These are phyloP conservation scores for Philopotamus ludificatus DNA, from an alignment of 1,140 invertebrate genomes.

Conservation along the genomic window DNA sequence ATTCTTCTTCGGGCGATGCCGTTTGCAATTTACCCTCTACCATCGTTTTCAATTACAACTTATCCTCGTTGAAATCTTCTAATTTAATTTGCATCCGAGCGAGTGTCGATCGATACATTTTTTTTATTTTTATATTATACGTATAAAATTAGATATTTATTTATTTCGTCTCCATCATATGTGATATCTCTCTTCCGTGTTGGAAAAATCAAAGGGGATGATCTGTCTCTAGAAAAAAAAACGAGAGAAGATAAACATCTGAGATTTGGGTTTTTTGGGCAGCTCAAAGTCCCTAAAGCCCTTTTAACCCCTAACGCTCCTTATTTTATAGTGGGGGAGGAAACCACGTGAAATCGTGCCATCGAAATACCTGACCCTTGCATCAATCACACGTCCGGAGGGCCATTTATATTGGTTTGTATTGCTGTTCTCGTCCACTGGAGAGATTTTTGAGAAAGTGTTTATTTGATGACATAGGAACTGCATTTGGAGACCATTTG, in stretches of 20 bases:
- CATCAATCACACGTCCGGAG: conserved; percentile 40
- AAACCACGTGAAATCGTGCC: conserved; percentile 15
- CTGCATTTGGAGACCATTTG: conserved; percentile 36
- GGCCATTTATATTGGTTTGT: conserved; percentile 42
- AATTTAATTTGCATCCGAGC: conserved; percentile 40
- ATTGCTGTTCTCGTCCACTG: conserved; percentile 24
- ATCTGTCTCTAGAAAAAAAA: not conserved
- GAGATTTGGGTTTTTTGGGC: conserved; percentile 21
- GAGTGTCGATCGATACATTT: no score
- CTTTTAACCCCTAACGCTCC: conserved; percentile 33
- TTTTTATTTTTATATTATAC: no score
- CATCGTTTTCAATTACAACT: conserved; percentile 32
- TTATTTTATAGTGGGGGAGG: conserved; percentile 30
- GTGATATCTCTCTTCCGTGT: no score
- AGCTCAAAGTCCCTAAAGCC: conserved; percentile 32
- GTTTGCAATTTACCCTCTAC: conserved; percentile 28
- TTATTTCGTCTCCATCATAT: no score
- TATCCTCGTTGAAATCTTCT: conserved; percentile 37
- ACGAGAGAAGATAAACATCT: conserved; percentile 28
- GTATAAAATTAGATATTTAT: no score
- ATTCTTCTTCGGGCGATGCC: conserved; percentile 33
- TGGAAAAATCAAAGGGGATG: conserved; percentile 6
- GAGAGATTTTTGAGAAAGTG: conserved; percentile 14
- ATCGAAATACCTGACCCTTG: conserved; percentile 32
- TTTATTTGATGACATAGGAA: conserved; percentile 33